Percentiles rank a stretch among this genome's conserved stretches.
Conservation (phyloP, 2,888 invertebrate species). For the Antheraea yamamai region DNA sequence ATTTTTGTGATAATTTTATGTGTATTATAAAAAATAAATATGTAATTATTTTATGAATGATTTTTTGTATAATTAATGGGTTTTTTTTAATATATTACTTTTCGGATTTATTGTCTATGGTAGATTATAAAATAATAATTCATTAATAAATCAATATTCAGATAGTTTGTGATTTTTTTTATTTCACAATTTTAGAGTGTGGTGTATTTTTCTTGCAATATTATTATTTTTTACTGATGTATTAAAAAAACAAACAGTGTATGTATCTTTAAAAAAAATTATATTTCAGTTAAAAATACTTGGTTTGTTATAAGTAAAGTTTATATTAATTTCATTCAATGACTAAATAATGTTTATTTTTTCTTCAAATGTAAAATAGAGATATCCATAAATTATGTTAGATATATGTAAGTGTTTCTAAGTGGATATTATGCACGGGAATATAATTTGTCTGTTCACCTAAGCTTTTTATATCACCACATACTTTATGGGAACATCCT, state of each 20-base stretch:
- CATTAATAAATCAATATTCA: neutral
- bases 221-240: neutral
- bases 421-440: neutral
- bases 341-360: neutral
- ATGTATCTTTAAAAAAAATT: neutral
- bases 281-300: neutral
- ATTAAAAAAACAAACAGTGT: neutral
- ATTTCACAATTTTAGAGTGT: neutral
- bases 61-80: neutral
- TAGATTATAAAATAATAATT: neutral
- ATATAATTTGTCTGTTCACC: neutral
- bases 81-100: neutral
- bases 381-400: neutral
- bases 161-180: neutral
- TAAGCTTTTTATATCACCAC: no score
- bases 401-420: neutral
- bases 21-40: neutral
- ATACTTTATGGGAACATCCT: neutral
- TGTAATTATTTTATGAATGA: neutral
- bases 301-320: neutral
- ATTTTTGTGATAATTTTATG: neutral
- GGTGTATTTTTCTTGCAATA: no score
- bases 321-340: neutral
- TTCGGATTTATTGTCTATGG: neutral
- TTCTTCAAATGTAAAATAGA: neutral